Percentiles rank a stretch among this genome's conserved stretches.
Conservation (phyloP, 2,797 vertebrate genomes). For the Anas capensis region DNA sequence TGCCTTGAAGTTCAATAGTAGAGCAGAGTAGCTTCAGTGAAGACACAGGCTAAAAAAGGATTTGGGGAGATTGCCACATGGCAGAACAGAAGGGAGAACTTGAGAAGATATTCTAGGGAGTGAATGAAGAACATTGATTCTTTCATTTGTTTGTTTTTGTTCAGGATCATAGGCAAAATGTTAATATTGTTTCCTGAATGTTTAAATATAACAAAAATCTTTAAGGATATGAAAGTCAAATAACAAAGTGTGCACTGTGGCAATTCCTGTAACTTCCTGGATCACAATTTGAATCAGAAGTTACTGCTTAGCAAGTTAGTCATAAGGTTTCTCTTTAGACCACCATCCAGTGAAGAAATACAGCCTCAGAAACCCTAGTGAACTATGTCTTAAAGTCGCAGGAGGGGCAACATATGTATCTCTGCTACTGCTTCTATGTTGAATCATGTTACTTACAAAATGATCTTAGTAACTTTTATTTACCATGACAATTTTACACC, state of each 20-base stretch:
- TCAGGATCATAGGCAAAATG: neutral
- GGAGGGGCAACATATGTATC: neutral
- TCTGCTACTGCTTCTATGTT: neutral
- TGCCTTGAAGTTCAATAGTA: neutral
- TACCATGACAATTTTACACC: neutral
- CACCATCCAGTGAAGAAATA: neutral
- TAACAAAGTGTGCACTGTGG: neutral
- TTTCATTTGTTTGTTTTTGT: neutral
- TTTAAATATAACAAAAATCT: neutral
- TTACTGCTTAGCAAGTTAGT: neutral
- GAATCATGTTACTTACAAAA: neutral
- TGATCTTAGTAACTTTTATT: neutral
- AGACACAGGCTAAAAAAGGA: neutral
- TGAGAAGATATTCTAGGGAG: neutral
- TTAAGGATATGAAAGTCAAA: neutral
- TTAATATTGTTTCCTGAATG: neutral
- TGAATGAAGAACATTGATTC: neutral
- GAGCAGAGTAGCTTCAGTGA: neutral
- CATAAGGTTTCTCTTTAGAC: neutral
- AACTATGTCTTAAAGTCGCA: neutral
- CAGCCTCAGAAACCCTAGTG: neutral
- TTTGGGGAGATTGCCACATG: accelerated
- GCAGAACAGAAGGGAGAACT: neutral
- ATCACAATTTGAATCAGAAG: neutral
- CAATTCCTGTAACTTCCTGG: neutral